phyloP scores from a whole-genome alignment of 2,113 vertebrate genomes.

The Saccopteryx leptura region DNA sequence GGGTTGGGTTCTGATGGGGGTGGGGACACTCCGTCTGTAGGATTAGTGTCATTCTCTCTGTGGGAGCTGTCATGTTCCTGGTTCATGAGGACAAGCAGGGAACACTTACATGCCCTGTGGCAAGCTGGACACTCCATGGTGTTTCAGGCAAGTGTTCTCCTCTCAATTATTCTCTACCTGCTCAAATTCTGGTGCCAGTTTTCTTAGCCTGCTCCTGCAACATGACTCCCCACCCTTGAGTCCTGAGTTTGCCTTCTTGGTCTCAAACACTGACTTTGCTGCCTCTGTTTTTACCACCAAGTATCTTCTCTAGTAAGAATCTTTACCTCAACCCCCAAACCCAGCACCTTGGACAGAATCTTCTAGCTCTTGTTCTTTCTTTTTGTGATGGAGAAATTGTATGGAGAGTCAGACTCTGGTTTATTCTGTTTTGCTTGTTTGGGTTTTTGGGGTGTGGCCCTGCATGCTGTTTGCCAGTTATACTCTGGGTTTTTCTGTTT shows the following conservation, averaged over 20 bases:
- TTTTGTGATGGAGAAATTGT: no score
- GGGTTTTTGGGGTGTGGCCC: rapidly evolving
- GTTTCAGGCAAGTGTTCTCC: not conserved
- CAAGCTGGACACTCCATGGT: rapidly evolving
- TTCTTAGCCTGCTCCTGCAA: rapidly evolving
- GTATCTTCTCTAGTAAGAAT: not conserved
- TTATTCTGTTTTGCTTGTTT: no score
- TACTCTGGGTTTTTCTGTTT: not conserved
- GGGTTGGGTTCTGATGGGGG: no score
- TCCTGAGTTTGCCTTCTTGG: rapidly evolving
- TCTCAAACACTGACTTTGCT: rapidly evolving
- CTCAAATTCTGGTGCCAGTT: rapidly evolving
- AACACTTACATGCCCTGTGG: rapidly evolving
- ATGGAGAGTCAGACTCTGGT: no score
- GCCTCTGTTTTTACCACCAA: rapidly evolving
- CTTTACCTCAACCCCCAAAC: rapidly evolving
- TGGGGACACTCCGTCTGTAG: rapidly evolving
- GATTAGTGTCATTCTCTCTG: rapidly evolving
- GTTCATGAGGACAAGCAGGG: rapidly evolving
- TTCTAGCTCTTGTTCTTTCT: rapidly evolving
- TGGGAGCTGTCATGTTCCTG: rapidly evolving
- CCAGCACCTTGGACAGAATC: rapidly evolving
- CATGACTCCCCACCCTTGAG: no score
- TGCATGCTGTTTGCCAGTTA: not conserved
- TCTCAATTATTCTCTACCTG: rapidly evolving